Percentiles rank a stretch among this genome's conserved stretches.
phyloP scores from a whole-genome alignment of 2,888 invertebrate genomes.

The Leptinotarsa haldemani region DNA sequence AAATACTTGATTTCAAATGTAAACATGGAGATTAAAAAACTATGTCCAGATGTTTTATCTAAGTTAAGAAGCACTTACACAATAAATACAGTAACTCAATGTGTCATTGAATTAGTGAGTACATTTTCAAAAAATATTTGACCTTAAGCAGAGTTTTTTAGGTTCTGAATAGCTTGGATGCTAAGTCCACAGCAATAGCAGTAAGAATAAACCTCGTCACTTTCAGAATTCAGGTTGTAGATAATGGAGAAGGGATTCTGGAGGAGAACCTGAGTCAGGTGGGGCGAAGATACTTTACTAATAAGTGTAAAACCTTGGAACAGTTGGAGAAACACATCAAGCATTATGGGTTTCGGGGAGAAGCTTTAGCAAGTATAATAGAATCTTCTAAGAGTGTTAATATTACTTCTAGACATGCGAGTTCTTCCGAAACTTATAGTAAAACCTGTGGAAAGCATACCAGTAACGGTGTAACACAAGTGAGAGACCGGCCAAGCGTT shows the following conservation, averaged over 20 bases:
- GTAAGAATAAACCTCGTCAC: conserved; percentile 73
- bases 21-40: conserved; percentile 58
- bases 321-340: conserved; percentile 69
- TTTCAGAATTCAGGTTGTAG: conserved; percentile 78
- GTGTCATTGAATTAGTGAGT: conserved; percentile 74
- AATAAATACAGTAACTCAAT: conserved; percentile 70
- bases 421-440: conserved; percentile 68
- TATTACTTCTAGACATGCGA: conserved; percentile 70
- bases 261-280: conserved; percentile 69
- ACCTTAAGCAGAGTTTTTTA: conserved; percentile 55
- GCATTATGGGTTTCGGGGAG: conserved; percentile 77
- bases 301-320: conserved; percentile 70
- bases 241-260: conserved; percentile 79
- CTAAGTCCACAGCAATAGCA: conserved; percentile 76
- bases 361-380: conserved; percentile 74
- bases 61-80: conserved; percentile 70
- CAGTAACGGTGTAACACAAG: conserved; percentile 53
- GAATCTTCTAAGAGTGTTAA: conserved; percentile 69
- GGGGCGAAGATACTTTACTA: conserved; percentile 74
- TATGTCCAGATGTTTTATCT: conserved; percentile 66
- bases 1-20: conserved; percentile 23
- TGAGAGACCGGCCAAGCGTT: conserved; percentile 69
- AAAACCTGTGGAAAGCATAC: conserved; percentile 65
- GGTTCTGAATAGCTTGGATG: conserved; percentile 79
- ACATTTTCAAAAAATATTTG: conserved; percentile 9